Conservation (phyloP, 2,113 vertebrate genomes). For the Tricholaema leucomelas region DNA sequence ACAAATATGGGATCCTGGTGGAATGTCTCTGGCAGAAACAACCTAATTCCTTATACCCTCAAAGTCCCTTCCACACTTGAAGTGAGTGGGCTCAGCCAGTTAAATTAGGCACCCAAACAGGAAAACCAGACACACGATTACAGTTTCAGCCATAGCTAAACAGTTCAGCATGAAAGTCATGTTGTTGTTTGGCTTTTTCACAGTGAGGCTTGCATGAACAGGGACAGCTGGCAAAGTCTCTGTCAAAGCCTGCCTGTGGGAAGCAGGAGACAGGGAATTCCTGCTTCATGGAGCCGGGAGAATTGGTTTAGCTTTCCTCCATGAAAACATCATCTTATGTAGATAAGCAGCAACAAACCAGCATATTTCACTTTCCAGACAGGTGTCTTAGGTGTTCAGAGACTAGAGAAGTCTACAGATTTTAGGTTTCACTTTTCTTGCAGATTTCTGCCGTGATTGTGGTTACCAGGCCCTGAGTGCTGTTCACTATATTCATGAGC, state of each 20-base stretch:
- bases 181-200: constrained; percentile 41
- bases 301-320: not conserved
- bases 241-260: not conserved
- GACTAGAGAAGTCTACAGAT: not conserved
- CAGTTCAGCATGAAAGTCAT: not conserved
- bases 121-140: constrained; percentile 63
- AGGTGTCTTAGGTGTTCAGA: not conserved
- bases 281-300: not conserved
- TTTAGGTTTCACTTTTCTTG: not conserved
- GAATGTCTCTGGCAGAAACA: constrained; percentile 66
- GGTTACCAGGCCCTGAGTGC: not conserved
- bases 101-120: constrained; percentile 67
- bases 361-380: not conserved
- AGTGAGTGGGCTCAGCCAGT: constrained; percentile 31
- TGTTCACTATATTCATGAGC: not conserved
- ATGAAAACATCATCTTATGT: not conserved
- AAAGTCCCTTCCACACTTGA: constrained; percentile 40
- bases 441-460: not conserved
- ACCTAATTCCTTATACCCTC: constrained; percentile 39
- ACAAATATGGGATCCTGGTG: constrained; percentile 51
- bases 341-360: not conserved
- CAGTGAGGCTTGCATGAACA: constrained; percentile 9
- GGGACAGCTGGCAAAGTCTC: constrained; percentile 23
- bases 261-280: not conserved
- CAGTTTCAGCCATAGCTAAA: constrained; percentile 42